phyloP scores from a whole-genome alignment of 2,888 invertebrate species.

The Macaria notata region DNA sequence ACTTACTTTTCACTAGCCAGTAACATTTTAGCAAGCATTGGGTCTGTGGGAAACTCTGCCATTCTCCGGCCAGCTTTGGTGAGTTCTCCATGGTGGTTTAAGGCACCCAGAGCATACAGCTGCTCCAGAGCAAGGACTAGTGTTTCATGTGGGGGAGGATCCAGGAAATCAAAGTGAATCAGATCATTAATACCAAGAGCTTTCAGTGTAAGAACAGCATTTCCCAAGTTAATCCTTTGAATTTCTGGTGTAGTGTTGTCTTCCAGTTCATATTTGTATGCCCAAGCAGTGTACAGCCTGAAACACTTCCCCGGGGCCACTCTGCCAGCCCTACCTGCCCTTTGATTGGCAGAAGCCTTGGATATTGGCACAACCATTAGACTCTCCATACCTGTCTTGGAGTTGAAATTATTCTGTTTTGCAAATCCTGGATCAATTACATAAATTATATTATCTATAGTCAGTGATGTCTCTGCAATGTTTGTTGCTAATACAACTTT shows the following conservation, averaged over 20 bases:
- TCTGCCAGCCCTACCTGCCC: conserved; percentile 97
- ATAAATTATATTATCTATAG: conserved; percentile 99
- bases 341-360: conserved; percentile 98
- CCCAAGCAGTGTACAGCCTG: conserved; percentile 98
- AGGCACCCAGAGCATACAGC: conserved; percentile 97
- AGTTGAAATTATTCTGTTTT: conserved; percentile 99
- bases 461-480: conserved; percentile 99
- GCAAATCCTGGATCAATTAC: conserved; percentile 99
- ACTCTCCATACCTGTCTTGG: conserved; percentile 99
- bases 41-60: conserved; percentile 99
- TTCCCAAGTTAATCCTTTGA: conserved; percentile 98
- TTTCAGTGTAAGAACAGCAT: conserved; percentile 98
- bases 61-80: conserved; percentile 98
- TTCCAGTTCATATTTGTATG: conserved; percentile 98
- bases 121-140: conserved; percentile 97
- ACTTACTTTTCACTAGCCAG: conserved; percentile 96
- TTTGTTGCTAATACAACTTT: conserved; percentile 99
- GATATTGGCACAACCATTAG: conserved; percentile 99
- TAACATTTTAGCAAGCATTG: conserved; percentile 99
- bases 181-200: conserved; percentile 98
- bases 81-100: conserved; percentile 98
- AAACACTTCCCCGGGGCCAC: conserved; percentile 99
- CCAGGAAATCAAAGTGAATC: conserved; percentile 98
- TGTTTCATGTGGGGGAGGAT: conserved; percentile 98
- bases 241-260: conserved; percentile 99